Conservation (phyloP, 2,113 vertebrate genomes). For the Python bivittatus region DNA sequence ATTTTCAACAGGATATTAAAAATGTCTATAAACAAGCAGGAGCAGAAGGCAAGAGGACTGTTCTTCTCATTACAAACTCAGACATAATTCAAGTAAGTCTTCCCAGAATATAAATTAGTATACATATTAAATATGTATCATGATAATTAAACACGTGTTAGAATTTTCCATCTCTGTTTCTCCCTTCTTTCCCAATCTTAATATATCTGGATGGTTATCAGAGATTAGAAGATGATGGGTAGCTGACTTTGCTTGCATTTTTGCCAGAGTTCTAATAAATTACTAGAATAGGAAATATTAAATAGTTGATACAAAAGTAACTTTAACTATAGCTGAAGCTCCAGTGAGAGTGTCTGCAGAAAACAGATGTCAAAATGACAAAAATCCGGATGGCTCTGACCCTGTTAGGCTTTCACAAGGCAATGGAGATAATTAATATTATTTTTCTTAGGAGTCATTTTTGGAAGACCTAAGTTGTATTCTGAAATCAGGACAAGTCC, state of each 20-base stretch:
- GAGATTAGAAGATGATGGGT: background rate
- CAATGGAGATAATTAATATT: background rate
- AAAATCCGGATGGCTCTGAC: background rate
- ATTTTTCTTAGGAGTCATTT: constrained; percentile 57
- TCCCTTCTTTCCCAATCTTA: background rate
- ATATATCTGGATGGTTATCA: background rate
- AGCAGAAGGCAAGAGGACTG: constrained; percentile 52
- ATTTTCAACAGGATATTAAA: constrained; percentile 70
- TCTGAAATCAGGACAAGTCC: constrained; percentile 58
- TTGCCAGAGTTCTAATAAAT: background rate
- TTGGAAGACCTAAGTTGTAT: constrained; percentile 63
- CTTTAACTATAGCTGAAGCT: background rate
- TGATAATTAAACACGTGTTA: background rate
- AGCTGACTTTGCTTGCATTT: background rate
- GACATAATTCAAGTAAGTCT: constrained; percentile 58
- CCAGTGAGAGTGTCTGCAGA: background rate
- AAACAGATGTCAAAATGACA: background rate
- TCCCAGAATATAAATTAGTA: background rate
- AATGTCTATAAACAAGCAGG: constrained; percentile 63
- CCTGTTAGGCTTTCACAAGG: background rate
- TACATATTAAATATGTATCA: background rate
- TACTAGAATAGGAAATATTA: background rate
- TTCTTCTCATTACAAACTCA: constrained; percentile 58
- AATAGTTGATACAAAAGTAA: background rate
- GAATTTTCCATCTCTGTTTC: background rate